Evolutionary conservation across 2,113 vertebrate species (phyloP).

Genomic region (Microtus pennsylvanicus): DNA sequence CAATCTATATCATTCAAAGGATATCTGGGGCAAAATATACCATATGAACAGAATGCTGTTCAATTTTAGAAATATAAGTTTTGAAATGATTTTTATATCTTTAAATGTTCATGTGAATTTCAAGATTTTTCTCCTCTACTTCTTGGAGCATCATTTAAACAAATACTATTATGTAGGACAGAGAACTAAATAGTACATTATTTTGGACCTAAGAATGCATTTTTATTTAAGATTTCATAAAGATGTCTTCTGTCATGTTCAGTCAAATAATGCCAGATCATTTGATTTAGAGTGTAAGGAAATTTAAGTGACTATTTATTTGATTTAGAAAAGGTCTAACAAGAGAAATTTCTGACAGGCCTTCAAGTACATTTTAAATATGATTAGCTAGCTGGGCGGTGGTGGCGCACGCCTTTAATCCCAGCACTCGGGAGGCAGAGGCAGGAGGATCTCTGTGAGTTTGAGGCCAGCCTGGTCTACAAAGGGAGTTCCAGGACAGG

Average conservation of each 20-base stretch:
- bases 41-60: conserved; percentile 22
- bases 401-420: no score
- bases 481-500: no score
- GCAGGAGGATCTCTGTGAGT: no score
- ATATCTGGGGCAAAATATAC: conserved; percentile 40
- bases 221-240: conserved; percentile 67
- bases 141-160: background rate
- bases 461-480: no score
- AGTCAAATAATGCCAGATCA: conserved; percentile 38
- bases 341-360: conserved; percentile 41
- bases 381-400: no score
- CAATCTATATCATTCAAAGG: conserved; percentile 46
- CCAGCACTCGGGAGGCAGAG: no score
- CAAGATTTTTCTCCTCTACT: conserved; percentile 37
- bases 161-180: background rate
- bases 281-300: conserved; percentile 58
- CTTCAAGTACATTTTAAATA: conserved; percentile 57
- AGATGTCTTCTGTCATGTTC: conserved; percentile 40
- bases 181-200: conserved; percentile 22
- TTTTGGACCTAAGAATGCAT: conserved; percentile 10
- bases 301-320: conserved; percentile 64
- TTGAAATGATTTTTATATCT: conserved; percentile 45
- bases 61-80: conserved; percentile 29
- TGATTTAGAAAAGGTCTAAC: conserved; percentile 49
- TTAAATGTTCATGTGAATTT: conserved; percentile 11